These are phyloP conservation scores for Oryzias curvinotus DNA, from an alignment of 2,113 vertebrate genomes.

Conservation along the genomic window DNA sequence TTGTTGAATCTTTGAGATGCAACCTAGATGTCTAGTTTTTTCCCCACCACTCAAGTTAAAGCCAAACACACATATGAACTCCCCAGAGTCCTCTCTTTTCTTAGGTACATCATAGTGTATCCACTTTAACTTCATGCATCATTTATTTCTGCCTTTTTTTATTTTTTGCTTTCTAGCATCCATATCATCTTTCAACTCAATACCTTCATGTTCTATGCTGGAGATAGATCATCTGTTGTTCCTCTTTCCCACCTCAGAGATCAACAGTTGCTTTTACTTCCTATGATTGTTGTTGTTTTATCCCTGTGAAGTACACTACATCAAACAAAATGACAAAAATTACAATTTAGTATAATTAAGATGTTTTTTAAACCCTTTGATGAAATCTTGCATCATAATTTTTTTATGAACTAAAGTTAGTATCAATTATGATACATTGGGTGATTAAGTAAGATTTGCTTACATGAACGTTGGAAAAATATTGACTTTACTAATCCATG, in stretches of 20 bases:
- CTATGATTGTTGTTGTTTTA: neutral
- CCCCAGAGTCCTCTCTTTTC: neutral
- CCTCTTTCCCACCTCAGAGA: neutral
- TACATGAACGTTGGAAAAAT: no score
- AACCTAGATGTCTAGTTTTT: neutral
- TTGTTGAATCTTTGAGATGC: neutral
- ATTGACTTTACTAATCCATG: no score
- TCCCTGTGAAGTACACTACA: no score
- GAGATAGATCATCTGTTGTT: slow-evolving; percentile 11
- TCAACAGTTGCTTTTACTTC: neutral
- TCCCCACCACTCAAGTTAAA: neutral
- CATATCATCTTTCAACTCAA: slow-evolving; percentile 10
- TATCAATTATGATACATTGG: no score
- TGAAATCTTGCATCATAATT: no score
- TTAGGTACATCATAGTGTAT: slow-evolving; percentile 1
- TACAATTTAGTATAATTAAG: no score
- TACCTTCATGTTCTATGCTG: neutral
- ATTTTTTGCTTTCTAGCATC: slow-evolving; percentile 8
- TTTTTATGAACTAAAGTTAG: no score
- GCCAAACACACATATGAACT: neutral
- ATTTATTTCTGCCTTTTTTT: slow-evolving; percentile 8
- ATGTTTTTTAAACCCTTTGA: no score
- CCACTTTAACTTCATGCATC: slow-evolving; percentile 7
- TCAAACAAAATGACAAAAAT: no score
- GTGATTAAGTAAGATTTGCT: no score